Base-by-base conservation (phyloP, 2,888 invertebrate genomes). In the Meandrusa payeni region DNA sequence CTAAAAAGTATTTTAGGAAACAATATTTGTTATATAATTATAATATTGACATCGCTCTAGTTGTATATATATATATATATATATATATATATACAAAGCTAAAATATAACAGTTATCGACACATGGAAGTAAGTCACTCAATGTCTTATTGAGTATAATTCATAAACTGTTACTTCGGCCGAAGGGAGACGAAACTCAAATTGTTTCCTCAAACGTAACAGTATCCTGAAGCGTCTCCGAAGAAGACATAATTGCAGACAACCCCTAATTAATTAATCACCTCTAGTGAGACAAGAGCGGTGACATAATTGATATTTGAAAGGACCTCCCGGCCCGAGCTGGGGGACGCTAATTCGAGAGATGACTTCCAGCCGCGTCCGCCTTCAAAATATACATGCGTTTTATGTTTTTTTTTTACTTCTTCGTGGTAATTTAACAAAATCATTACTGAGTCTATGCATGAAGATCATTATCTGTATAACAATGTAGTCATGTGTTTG, bases 281-380 rank as follows among this genome's bases (percentile, higher is more conserved):
- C 71, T 71, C 71, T 71, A 74, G 60, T 70, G 59, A 60, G 64
- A 69, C 77, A 71, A 66, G 54, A 55, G 51, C 56, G 55, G 50
- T 64, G 69, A 72, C 74, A 77, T 83, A 83, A 85, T 83, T 85
- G 82, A 82, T 82, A 86, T 83, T 82, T 85, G 77, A 83, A 82
- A 69, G 75, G 76, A 74, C 74, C 79, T 73, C 64, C 68, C 64
- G 69, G 68, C 60, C 67, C 61, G 62, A 47, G 39, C 50, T 37
- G 24, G 48, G 45, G 47, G 52, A 57, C 69, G 64, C 61, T 74
- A 76, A 79, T 79, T 79, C 73, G 71, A 72, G 59, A 64, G 70
- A 74, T 70, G 69, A 57, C 64, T 69, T 63, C 62, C 57, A 66
- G 56, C 39, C 54, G 48, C 46, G 55, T 33, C n/a, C 52, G 49